Base-by-base conservation (phyloP, 2,797 vertebrate genomes). In the Hydrocynus forskahlii region DNA sequence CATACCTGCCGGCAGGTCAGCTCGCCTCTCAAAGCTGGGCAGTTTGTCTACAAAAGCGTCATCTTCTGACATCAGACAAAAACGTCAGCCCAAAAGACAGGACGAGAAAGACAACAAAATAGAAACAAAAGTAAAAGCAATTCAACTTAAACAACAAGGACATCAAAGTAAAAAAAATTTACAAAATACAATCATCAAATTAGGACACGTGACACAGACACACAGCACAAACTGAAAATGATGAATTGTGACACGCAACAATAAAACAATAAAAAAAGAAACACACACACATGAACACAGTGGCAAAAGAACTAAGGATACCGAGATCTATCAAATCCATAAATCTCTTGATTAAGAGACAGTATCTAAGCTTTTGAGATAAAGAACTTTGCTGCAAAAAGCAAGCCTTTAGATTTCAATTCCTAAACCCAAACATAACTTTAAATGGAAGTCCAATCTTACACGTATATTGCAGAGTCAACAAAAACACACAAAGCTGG, bases 41-140 rank as follows among this genome's bases (percentile, higher is more conserved):
- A 96, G 96, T 94, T 96, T 98, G 94, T 93, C 96, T 96, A 95
- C 86, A 95, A 95, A 97, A 93, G 94, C 95, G 94, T 96, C 96
- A 85, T 96, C 96, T 93, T 97, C 96, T 95, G 95, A 96, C 90
- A 93, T 92, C 91, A 91, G 93, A 92, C 91, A 89, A 93, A 92
- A 94, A 93, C 91, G 87, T 91, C 90, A 92, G 90, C 88, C 88
- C 78, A 74, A 87, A 89, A 90, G 84, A 89, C 90, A 88, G 57
- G 69, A 87, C 54, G 71, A 78, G 80, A 86, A 8, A 10, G 78
- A 85, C 72, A 40, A 82, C 86, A 82, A 87, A 85, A 89, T 74
- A 82, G 62, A 84, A 84, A 78, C 74, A 86, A 82, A 82, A 74
- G 78, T 79, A 86, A 82, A 82, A 74, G 80, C 74, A 86, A 74